Base-by-base conservation (phyloP, 2,113 vertebrate species). In the Oryzias curvinotus region DNA sequence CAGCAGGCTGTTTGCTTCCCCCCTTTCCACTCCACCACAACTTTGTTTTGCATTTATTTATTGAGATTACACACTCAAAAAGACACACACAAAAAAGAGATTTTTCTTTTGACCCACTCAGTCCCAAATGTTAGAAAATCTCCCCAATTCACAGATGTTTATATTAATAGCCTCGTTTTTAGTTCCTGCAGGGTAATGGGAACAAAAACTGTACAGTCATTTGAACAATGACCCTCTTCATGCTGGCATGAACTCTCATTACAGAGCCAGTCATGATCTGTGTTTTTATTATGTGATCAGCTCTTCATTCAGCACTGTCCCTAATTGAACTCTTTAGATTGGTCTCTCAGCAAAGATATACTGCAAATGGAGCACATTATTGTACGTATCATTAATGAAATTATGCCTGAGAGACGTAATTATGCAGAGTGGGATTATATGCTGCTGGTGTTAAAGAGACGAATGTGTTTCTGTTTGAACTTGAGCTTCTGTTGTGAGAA, bases 311-410 rank as follows among this genome's bases (percentile, higher is more conserved):
- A 82, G 76, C 82, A 77, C n/a, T 53, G 52, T 41, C 43, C 53
- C 61, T 89, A 87, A 89, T 85, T 78, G 80, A 83, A 84, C 85
- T 79, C 89, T 88, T 75, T 55, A 66, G 84, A 80, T 78, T 65
- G 73, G 60, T 65, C 68, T 62, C 66, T 62, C 60, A 51, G 83
- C 71, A 76, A 62, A 72, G 80, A 84, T 64, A 73, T 73, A 10
- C 36, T 12, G 75, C 79, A 83, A 81, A 86, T 82, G 75, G 80
- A 74, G 68, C 28, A 43, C 47, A 57, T 80, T 84, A 83, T 65
- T 36, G 36, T 13, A 36, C 12, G 36, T 36, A 36, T 12, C 36
- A 36, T 36, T 10, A 36, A 36, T 36, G 69, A 65, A 64, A 75
- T 80, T 47, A 74, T 59, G 36, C 62, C 67, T 17, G 52, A 78